These are phyloP conservation scores for Pteromalus puparum DNA, from an alignment of 1,140 invertebrate species.

Conservation along the genomic window DNA sequence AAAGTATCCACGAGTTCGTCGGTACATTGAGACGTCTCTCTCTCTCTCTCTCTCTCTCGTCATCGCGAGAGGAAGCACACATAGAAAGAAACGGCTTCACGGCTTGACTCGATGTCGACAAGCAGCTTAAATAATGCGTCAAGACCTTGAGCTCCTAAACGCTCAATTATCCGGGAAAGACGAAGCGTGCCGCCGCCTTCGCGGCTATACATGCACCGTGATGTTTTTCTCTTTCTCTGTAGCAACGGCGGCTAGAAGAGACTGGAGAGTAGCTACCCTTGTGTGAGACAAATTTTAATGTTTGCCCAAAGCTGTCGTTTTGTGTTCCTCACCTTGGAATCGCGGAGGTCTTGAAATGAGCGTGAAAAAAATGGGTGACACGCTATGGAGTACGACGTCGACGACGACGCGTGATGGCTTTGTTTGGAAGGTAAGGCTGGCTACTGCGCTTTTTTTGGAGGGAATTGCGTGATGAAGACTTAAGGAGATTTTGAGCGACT, in stretches of 20 bases:
- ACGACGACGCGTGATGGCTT: not conserved
- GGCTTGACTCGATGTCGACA: constrained; percentile 40
- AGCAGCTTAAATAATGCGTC: constrained; percentile 8
- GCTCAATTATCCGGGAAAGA: constrained; percentile 16
- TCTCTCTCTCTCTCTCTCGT: too few relatives aligned
- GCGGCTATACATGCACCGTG: not conserved
- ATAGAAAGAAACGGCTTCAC: constrained; percentile 28
- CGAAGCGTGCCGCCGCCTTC: not conserved
- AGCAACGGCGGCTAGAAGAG: too few relatives aligned
- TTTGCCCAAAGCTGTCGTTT: constrained; percentile 7
- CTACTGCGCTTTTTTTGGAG: not conserved
- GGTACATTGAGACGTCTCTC: not conserved
- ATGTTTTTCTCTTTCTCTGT: not conserved
- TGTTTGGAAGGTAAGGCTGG: not conserved
- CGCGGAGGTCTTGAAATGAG: not conserved
- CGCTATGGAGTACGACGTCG: not conserved
- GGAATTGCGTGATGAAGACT: not conserved
- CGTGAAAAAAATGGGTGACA: not conserved
- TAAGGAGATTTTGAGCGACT: constrained; percentile 10
- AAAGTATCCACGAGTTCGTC: not conserved
- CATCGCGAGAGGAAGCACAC: not conserved
- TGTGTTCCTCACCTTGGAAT: not conserved
- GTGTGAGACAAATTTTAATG: constrained; percentile 13
- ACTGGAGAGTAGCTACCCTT: not conserved
- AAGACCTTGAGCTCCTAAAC: constrained; percentile 38